Evolutionary conservation across 2,888 invertebrate species (phyloP).

Genomic region (Acleris emargana): DNA sequence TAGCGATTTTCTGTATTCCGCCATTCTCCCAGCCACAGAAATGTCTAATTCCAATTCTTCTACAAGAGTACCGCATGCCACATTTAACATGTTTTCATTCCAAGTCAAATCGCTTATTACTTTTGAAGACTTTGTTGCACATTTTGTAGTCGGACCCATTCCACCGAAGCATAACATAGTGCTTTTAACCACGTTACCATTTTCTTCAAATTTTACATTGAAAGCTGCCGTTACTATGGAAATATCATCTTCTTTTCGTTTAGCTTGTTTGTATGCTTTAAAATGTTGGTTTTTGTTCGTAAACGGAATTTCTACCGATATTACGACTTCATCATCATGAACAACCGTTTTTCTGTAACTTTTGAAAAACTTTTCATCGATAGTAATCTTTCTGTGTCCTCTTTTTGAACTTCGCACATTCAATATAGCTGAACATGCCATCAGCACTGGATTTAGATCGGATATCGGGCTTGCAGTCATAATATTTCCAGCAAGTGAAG

Average conservation of each 20-base stretch:
- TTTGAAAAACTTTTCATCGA: constrained; percentile 93
- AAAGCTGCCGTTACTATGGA: constrained; percentile 96
- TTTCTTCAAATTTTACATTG: constrained; percentile 86
- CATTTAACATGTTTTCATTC: constrained; percentile 85
- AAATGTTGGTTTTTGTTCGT: constrained; percentile 88
- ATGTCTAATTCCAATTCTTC: constrained; percentile 90
- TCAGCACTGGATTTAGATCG: constrained; percentile 95
- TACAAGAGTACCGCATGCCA: constrained; percentile 85
- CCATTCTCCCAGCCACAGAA: constrained; percentile 93
- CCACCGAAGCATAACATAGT: constrained; percentile 94
- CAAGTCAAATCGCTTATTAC: constrained; percentile 84
- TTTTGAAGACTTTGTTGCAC: constrained; percentile 87
- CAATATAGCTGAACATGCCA: constrained; percentile 88
- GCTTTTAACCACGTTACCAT: constrained; percentile 82
- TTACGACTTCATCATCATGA: constrained; percentile 89
- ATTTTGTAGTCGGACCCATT: constrained; percentile 94
- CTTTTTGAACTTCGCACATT: constrained; percentile 83
- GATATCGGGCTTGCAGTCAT: constrained; percentile 98
- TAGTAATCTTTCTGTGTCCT: constrained; percentile 84
- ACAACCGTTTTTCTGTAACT: constrained; percentile 92
- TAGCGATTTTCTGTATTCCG: constrained; percentile 89
- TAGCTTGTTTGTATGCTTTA: constrained; percentile 95
- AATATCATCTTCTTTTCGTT: constrained; percentile 96
- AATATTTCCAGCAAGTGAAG: constrained; percentile 95
- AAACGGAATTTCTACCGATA: constrained; percentile 91